Evolutionary conservation across 2,113 vertebrate genomes (phyloP), one percentile per base, ranked within the genome.

Genomic region (Ondatra zibethicus): DNA sequence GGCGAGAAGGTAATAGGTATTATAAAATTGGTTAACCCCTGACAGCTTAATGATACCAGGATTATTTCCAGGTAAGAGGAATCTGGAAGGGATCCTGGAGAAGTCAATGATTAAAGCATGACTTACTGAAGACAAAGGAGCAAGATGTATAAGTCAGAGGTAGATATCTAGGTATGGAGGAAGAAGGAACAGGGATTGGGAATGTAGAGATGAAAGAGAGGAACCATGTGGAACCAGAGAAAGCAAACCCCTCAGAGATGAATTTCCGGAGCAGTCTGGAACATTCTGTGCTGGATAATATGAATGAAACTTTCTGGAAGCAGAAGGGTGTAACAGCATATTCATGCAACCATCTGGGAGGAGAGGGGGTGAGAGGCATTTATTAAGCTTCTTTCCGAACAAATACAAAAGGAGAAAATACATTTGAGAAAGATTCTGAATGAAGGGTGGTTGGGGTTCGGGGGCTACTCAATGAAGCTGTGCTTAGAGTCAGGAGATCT

Each of bases 1-100:
- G 70, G 66, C n/a, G 23, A 65, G 84, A 31, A 52, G 29, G 16
- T 68, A 50, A 77, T 77, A 89, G 36, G 25, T 45, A 19, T 84
- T 63, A 89, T 70, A 80, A 78, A 73, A 80, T 58, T 19, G 17
- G 70, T 95, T 95, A 80, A 63, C 36, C 33, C 47, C 68, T 58
- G 11, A 80, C 82, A 94, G n/a, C 16, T 89, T 94, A 89, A 72
- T 33, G 36, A 95, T 50, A 50, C 27, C 75, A 68, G 23, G 78
- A 72, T 92, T 78, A 47, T 77, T 84, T 86, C 12, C 65, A 93
- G 25, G 7, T 3, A 92, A 65, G 61, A 95, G 72, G 16, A 75
- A 85, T 66, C 63, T 80, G 29, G 78, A 73, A 89, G 13, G 45
- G n/a, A 92, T 65, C 7, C 45, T 92, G 47, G 73, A 85, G 76